These are phyloP conservation scores for Heliconius cydno DNA, from an alignment of 2,888 invertebrate species.

Conservation along the genomic window DNA sequence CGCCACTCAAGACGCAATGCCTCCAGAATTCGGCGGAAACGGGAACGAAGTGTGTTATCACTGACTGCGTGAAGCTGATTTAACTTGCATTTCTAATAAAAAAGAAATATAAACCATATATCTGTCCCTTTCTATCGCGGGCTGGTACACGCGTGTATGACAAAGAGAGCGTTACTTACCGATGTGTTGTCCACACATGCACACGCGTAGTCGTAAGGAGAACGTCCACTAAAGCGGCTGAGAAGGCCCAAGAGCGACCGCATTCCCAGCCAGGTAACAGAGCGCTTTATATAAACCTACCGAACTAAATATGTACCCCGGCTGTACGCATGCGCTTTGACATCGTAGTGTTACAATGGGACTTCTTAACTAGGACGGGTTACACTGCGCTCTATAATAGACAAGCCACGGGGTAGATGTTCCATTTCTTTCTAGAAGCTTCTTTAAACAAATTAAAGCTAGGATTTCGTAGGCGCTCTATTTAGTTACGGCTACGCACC, in stretches of 20 bases:
- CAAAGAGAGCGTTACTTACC: constrained; percentile 71
- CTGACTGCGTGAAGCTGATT: neutral
- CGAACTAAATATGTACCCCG: constrained; percentile 68
- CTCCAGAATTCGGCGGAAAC: too few relatives aligned
- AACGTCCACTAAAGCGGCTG: constrained; percentile 84
- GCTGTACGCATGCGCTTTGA: constrained; percentile 74
- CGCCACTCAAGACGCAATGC: too few relatives aligned
- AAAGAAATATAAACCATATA: neutral
- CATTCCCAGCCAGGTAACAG: constrained; percentile 84
- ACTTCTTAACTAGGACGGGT: constrained; percentile 66
- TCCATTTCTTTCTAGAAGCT: constrained; percentile 53
- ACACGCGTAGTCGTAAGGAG: constrained; percentile 84
- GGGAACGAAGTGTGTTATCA: too few relatives aligned
- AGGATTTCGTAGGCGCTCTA: constrained; percentile 40
- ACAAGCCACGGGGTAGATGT: constrained; percentile 54
- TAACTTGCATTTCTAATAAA: too few relatives aligned
- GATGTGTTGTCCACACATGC: constrained; percentile 83
- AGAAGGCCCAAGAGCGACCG: constrained; percentile 83
- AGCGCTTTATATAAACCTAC: constrained; percentile 74
- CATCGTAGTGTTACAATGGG: constrained; percentile 66
- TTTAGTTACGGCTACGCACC: constrained; percentile 63
- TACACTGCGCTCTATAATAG: constrained; percentile 69
- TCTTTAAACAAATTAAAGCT: constrained; percentile 36
- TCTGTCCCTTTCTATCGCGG: constrained; percentile 59
- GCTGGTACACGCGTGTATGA: constrained; percentile 62